Evolutionary conservation across 1,140 invertebrate genomes (phyloP).

Genomic region (Saccostrea cuccullata): DNA sequence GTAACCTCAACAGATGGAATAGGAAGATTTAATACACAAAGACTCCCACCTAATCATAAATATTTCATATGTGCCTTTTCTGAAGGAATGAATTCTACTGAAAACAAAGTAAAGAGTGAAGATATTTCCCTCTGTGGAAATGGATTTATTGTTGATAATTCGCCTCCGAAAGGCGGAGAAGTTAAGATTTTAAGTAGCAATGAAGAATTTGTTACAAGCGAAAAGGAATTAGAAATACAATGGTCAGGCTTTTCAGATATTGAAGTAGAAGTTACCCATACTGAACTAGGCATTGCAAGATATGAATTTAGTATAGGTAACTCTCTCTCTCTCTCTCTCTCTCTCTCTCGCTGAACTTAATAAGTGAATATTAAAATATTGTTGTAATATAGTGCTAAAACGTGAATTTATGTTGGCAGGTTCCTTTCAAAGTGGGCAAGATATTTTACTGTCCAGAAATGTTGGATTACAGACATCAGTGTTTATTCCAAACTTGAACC

Average conservation of each 20-base stretch:
- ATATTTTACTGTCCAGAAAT: constrained; percentile 35
- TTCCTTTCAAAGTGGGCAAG: constrained; percentile 38
- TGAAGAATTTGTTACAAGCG: constrained; percentile 41
- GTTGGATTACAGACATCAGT: constrained; percentile 40
- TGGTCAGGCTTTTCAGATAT: constrained; percentile 54
- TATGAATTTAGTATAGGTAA: constrained; percentile 38
- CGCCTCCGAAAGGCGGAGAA: constrained; percentile 42
- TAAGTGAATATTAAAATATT: background rate
- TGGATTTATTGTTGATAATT: constrained; percentile 55
- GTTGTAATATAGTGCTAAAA: background rate
- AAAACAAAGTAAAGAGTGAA: background rate
- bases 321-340: too few species aligned
- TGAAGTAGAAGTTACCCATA: constrained; percentile 14
- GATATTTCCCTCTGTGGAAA: constrained; percentile 46
- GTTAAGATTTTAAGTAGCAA: constrained; percentile 41
- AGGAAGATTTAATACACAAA: background rate
- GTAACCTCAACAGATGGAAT: constrained; percentile 17
- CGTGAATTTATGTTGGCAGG: constrained; percentile 25
- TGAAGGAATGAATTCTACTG: background rate
- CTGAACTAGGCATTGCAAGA: background rate
- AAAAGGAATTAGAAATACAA: constrained; percentile 15
- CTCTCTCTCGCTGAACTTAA: too few species aligned
- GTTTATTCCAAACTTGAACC: constrained; percentile 20
- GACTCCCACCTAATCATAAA: background rate
- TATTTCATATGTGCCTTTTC: constrained; percentile 45